A percentile compares a stretch with the other conserved stretches of the same genome.
These are phyloP conservation scores for Yoshiicerus persimilis DNA, from an alignment of 1,140 invertebrate species.

Conservation along the genomic window DNA sequence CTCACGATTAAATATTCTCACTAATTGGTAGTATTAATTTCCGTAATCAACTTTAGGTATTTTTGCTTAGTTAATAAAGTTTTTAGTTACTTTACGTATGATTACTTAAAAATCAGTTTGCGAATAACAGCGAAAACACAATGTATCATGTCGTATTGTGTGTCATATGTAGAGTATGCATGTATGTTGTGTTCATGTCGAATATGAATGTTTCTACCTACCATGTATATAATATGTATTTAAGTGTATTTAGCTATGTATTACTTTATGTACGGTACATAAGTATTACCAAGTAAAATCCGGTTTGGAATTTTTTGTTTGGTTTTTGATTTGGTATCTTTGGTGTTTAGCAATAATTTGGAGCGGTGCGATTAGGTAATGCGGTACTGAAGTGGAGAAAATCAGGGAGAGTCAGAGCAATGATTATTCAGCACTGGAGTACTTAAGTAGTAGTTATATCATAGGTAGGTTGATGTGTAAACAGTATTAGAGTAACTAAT, in stretches of 20 bases:
- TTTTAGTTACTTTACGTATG: neutral
- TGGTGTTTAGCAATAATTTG: neutral
- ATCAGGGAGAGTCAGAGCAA: neutral
- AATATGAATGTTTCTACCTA: neutral
- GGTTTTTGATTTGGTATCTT: neutral
- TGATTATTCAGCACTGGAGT: neutral
- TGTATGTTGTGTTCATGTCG: neutral
- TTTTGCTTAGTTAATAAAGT: neutral
- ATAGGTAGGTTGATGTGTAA: neutral
- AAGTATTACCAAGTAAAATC: conserved; percentile 10
- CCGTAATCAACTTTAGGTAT: neutral
- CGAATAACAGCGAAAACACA: neutral
- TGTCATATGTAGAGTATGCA: neutral
- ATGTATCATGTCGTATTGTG: neutral
- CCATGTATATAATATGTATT: neutral
- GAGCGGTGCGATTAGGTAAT: neutral
- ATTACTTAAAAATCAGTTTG: neutral
- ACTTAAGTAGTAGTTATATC: no score
- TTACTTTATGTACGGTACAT: neutral
- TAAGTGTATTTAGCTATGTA: no score
- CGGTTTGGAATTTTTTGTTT: neutral
- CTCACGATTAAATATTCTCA: neutral
- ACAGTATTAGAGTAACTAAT: neutral
- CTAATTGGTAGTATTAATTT: neutral
- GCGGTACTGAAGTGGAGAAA: neutral